Base-by-base conservation (phyloP, 2,113 vertebrate genomes). In the Leucopsar rothschildi region DNA sequence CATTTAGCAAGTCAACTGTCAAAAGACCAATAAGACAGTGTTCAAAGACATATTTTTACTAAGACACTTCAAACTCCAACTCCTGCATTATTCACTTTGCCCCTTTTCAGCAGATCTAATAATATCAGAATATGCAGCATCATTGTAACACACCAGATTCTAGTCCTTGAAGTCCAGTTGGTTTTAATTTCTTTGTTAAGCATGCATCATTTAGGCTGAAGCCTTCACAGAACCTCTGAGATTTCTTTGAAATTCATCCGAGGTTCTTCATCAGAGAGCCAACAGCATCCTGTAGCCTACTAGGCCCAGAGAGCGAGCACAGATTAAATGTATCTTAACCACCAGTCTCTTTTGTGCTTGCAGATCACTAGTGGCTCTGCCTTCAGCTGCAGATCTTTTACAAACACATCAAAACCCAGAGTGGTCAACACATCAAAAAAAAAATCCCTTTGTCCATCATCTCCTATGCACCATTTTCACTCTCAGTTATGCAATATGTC, bases 291-390 rank as follows among this genome's bases (percentile, higher is more conserved):
- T 63, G n/a, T 12, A 86, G 61, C 35, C 39, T 33, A 71, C 15
- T 31, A 66, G 33, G 35, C 64, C 29, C 47, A 85, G 52, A 70
- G 24, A 75, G 56, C 24, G 27, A 82, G 33, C 47, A 79, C 1
- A 0, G 29, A 35, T 12, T 52, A 84, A 64, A 52, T 0, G 0
- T 2, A 53, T 49, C 19, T 81, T 73, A 76, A 72, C 21, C 83
- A 72, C 7, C 33, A 52, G 29, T 11, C 29, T 71, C 0, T 35
- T 76, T 47, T 44, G 29, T 44, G 29, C 68, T 69, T 79, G 66
- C 52, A 82, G 57, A 37, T 66, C 75, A 70, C 22, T 18, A 49
- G 9, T 3, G 9, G 22, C 35, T 87, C 21, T 82, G 61, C 56
- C 66, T 88, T 92, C 75, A 79, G 42, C 42, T 76, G 56, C 33